Conservation (phyloP, 2,888 invertebrate species). For the Zele albiditarsus region DNA sequence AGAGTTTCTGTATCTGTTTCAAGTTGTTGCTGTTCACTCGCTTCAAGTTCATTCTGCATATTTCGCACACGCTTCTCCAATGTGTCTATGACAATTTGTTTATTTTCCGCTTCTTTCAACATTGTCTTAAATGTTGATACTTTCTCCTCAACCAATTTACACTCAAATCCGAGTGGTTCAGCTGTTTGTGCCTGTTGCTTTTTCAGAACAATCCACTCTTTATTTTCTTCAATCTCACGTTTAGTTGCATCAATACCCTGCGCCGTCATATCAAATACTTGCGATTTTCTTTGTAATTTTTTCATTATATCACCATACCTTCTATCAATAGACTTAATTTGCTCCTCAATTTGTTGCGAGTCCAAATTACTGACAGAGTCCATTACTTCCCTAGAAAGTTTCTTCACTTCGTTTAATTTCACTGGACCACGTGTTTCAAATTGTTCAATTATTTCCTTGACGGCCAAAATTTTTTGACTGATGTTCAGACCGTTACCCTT, state of each 20-base stretch:
- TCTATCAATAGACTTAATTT: conserved; percentile 88
- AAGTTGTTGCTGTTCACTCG: conserved; percentile 86
- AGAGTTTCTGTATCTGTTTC: conserved; percentile 83
- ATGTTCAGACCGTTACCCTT: conserved; percentile 89
- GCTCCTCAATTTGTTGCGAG: conserved; percentile 92
- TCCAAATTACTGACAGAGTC: conserved; percentile 90
- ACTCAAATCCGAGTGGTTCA: conserved; percentile 83
- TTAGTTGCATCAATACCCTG: conserved; percentile 88
- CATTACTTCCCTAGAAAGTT: conserved; percentile 81
- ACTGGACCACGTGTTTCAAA: conserved; percentile 82
- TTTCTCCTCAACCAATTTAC: conserved; percentile 83
- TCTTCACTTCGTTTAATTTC: conserved; percentile 82
- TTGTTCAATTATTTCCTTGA: conserved; percentile 83
- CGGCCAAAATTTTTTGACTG: conserved; percentile 83
- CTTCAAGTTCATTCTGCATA: conserved; percentile 89
- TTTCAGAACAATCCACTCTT: conserved; percentile 87
- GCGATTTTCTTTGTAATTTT: conserved; percentile 87
- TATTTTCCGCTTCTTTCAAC: conserved; percentile 88
- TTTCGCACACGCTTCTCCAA: conserved; percentile 88
- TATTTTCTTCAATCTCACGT: conserved; percentile 85
- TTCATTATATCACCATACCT: conserved; percentile 89
- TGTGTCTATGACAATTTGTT: conserved; percentile 86
- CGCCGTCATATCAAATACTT: conserved; percentile 87
- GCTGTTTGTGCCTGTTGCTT: conserved; percentile 80
- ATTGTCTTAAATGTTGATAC: conserved; percentile 83